A percentile compares a stretch with the other conserved stretches of the same genome.
Conservation (phyloP, 1,140 invertebrate species). For the Musca vetustissima region DNA sequence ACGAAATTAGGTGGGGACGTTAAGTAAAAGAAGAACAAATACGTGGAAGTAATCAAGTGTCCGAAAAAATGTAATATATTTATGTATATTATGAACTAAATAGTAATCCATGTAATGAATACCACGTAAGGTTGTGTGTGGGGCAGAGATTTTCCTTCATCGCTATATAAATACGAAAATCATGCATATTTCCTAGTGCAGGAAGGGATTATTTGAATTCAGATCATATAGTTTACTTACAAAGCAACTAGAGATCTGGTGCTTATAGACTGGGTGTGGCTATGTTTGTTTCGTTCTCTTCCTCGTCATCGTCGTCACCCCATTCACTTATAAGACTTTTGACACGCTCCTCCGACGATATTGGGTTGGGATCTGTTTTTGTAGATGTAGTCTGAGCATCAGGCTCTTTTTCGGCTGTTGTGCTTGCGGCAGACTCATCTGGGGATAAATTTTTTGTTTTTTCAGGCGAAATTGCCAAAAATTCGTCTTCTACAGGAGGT, state of each 20-base stretch:
- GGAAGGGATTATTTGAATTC: no score
- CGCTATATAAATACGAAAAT: no score
- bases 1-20: no score
- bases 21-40: no score
- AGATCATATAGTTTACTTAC: constrained; percentile 34
- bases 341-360: constrained; percentile 33
- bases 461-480: neutral
- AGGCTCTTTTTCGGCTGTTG: neutral
- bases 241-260: constrained; percentile 54
- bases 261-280: constrained; percentile 48
- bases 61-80: no score
- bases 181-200: no score
- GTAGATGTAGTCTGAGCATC: constrained; percentile 9
- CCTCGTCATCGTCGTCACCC: constrained; percentile 49
- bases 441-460: constrained; percentile 18
- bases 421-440: neutral
- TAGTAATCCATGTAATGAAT: no score
- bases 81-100: no score
- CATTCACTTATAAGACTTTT: constrained; percentile 54
- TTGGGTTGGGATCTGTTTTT: constrained; percentile 4
- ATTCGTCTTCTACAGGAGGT: neutral
- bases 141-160: no score
- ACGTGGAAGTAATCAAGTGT: no score
- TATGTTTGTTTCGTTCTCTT: constrained; percentile 36
- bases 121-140: no score